Evolutionary conservation across 2,113 vertebrate genomes (phyloP).

Genomic region (Scortum barcoo): DNA sequence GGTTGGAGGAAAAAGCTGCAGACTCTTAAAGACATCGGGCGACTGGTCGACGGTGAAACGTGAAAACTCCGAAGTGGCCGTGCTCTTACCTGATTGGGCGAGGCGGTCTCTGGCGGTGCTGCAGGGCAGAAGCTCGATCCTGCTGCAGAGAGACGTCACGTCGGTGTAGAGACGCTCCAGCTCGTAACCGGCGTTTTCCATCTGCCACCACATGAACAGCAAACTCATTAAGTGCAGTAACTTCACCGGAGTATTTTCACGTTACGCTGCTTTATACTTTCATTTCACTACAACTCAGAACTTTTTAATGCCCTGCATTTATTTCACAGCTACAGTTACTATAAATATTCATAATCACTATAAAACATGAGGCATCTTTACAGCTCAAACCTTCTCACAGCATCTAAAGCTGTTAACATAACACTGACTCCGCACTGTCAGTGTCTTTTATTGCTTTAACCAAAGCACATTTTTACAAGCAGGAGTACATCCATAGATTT

Average conservation of each 20-base stretch:
- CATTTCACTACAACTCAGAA: no score
- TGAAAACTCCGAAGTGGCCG: accelerated
- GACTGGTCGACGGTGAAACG: neutral
- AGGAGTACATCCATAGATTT: no score
- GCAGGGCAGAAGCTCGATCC: slow-evolving; percentile 93
- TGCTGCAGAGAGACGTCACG: slow-evolving; percentile 91
- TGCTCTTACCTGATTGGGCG: slow-evolving; percentile 91
- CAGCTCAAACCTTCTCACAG: no score
- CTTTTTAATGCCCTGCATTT: no score
- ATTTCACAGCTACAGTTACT: no score
- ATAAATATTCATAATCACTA: no score
- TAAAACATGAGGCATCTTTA: no score
- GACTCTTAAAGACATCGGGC: neutral
- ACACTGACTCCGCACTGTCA: no score
- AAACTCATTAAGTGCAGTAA: neutral
- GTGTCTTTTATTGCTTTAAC: no score
- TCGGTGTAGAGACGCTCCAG: slow-evolving; percentile 90
- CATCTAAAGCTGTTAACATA: no score
- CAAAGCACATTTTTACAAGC: no score
- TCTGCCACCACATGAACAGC: slow-evolving; percentile 71
- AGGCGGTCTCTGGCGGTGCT: slow-evolving; percentile 89
- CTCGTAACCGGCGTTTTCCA: slow-evolving; percentile 89
- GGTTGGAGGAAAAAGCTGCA: neutral
- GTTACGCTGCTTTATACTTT: no score
- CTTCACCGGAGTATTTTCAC: neutral